Evolutionary conservation across 2,888 invertebrate species (phyloP).

Genomic region (Girardia tigrina): DNA sequence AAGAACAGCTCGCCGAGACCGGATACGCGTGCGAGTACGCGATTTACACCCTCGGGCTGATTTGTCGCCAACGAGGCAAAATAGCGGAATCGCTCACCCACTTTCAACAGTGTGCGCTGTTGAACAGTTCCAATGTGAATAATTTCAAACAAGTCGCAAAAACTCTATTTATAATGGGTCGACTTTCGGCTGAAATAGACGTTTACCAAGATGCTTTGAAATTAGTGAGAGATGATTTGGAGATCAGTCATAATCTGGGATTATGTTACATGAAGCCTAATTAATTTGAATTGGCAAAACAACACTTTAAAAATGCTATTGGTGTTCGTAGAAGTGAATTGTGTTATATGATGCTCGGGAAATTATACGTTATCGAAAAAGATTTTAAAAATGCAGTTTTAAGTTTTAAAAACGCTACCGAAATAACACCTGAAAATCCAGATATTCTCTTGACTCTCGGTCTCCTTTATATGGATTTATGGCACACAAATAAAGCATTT

Average conservation of each 20-base stretch:
- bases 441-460: slow-evolving; percentile 61
- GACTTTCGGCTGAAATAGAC: slow-evolving; percentile 66
- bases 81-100: slow-evolving; percentile 69
- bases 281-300: slow-evolving; percentile 56
- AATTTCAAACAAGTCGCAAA: slow-evolving; percentile 71
- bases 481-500: slow-evolving; percentile 61
- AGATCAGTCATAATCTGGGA: slow-evolving; percentile 50
- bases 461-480: slow-evolving; percentile 58
- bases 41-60: slow-evolving; percentile 58
- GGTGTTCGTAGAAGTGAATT: slow-evolving; percentile 63
- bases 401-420: slow-evolving; percentile 34
- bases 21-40: slow-evolving; percentile 62
- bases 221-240: slow-evolving; percentile 51
- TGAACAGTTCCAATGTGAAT: slow-evolving; percentile 63
- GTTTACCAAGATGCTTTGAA: slow-evolving; percentile 49
- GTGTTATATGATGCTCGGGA: slow-evolving; percentile 62
- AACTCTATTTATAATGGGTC: slow-evolving; percentile 65
- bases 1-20: slow-evolving; percentile 57
- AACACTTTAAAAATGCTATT: slow-evolving; percentile 61
- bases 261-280: slow-evolving; percentile 62
- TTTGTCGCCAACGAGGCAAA: slow-evolving; percentile 65
- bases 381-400: slow-evolving; percentile 61
- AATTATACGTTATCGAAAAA: slow-evolving; percentile 58
- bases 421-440: slow-evolving; percentile 57
- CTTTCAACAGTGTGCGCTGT: slow-evolving; percentile 57